These are phyloP conservation scores for Zaprionus inermis DNA, from an alignment of 1,140 invertebrate genomes.

Conservation along the genomic window DNA sequence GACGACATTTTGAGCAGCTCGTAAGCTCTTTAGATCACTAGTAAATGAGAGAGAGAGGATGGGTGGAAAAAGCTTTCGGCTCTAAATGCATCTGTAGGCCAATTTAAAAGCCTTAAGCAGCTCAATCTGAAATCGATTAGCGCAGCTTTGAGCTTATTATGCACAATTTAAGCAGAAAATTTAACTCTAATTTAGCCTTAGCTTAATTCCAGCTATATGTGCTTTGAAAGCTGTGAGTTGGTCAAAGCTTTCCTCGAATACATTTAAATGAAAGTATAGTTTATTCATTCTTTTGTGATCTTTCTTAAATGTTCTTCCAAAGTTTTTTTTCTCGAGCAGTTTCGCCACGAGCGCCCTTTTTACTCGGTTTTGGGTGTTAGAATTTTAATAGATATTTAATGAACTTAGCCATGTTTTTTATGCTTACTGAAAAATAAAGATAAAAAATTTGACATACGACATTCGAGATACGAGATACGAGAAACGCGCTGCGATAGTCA, in stretches of 20 bases:
- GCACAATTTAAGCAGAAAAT: no score
- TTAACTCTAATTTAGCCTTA: not conserved
- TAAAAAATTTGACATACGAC: no score
- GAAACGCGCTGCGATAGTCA: not conserved
- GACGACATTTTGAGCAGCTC: not conserved
- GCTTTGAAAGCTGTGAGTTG: not conserved
- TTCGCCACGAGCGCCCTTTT: no score
- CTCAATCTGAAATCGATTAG: not conserved
- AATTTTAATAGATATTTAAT: conserved; percentile 9
- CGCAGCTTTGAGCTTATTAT: not conserved
- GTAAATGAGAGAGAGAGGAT: not conserved
- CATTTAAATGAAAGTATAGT: no score
- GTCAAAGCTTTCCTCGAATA: no score
- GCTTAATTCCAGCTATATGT: not conserved
- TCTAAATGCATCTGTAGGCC: not conserved
- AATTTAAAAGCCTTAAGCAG: not conserved
- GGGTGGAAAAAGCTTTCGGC: not conserved
- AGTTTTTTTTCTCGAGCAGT: not conserved
- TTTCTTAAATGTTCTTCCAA: not conserved
- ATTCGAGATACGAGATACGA: not conserved
- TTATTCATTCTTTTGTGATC: not conserved
- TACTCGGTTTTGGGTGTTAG: conserved; percentile 1
- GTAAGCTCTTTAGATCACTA: not conserved
- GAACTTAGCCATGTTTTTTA: not conserved
- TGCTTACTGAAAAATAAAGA: not conserved